Conservation (phyloP, 1,140 invertebrate species). For the Magallana angulata region DNA sequence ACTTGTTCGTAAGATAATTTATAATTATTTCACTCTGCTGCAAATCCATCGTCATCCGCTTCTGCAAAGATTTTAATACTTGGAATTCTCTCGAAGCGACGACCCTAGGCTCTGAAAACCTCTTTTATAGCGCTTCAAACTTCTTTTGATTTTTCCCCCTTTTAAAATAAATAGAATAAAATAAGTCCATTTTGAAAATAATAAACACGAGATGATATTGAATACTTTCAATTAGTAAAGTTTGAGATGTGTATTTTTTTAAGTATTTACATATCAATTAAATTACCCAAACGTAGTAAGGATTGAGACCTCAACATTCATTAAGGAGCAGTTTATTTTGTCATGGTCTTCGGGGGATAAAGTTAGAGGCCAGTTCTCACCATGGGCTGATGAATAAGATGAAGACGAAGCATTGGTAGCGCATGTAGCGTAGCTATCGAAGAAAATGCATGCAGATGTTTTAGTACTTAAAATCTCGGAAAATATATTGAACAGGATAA, state of each 20-base stretch:
- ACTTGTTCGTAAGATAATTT: neutral
- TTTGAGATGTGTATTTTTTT: too few species aligned
- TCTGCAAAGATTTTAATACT: neutral
- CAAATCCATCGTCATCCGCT: neutral
- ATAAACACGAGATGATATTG: too few species aligned
- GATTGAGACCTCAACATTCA: neutral
- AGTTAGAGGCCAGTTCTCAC: neutral
- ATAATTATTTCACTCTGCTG: slow-evolving; percentile 3
- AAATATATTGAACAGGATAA: too few species aligned
- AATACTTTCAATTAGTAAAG: too few species aligned
- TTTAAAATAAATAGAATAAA: neutral
- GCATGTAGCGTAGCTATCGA: neutral
- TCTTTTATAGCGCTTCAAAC: neutral
- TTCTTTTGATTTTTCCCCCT: neutral
- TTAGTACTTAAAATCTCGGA: neutral
- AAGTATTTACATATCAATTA: too few species aligned
- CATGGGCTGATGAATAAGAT: neutral
- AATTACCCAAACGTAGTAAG: neutral
- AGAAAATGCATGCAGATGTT: neutral
- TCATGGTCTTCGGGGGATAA: neutral
- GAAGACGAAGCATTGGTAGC: neutral
- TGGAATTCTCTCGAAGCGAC: neutral
- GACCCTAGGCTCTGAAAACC: neutral
- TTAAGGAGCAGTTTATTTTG: neutral
- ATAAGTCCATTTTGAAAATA: neutral